phyloP scores from a whole-genome alignment of 2,888 invertebrate species.

The Cyclophora albipunctata region DNA sequence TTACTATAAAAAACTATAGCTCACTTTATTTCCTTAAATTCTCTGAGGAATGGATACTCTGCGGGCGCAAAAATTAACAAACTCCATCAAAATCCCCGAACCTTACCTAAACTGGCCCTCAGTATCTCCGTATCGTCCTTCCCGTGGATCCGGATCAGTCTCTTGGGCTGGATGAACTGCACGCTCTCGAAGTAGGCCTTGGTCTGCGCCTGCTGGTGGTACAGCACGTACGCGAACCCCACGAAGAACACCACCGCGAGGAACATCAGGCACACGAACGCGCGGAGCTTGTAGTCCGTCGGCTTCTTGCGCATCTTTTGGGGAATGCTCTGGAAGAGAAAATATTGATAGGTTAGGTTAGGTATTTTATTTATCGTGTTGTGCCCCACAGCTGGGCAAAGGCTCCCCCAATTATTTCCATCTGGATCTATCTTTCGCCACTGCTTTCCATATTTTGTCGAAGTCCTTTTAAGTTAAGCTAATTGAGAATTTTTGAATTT shows the following conservation, averaged over 20 bases:
- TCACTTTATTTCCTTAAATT: constrained; percentile 5
- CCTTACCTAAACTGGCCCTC: constrained; percentile 75
- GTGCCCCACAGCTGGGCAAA: too few species aligned
- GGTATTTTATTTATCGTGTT: background rate
- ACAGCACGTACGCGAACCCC: constrained; percentile 87
- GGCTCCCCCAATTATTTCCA: too few species aligned
- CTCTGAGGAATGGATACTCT: too few species aligned
- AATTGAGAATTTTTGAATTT: too few species aligned
- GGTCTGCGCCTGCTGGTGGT: constrained; percentile 87
- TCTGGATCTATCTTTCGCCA: too few species aligned
- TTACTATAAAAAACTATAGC: background rate
- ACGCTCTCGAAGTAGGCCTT: constrained; percentile 89
- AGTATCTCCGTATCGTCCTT: constrained; percentile 82
- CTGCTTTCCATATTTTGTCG: too few species aligned
- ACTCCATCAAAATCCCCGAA: too few species aligned
- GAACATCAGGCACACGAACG: constrained; percentile 87
- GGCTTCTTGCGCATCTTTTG: constrained; percentile 83
- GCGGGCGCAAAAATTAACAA: too few species aligned
- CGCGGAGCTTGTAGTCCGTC: constrained; percentile 85
- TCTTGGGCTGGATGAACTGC: constrained; percentile 86
- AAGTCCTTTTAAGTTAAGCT: too few species aligned
- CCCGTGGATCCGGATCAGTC: constrained; percentile 83
- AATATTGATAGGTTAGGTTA: background rate
- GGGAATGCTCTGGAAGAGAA: constrained; percentile 79
- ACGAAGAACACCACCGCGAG: constrained; percentile 87